Base-by-base conservation (phyloP, 2,888 invertebrate species). In the Eurytoma californica region DNA sequence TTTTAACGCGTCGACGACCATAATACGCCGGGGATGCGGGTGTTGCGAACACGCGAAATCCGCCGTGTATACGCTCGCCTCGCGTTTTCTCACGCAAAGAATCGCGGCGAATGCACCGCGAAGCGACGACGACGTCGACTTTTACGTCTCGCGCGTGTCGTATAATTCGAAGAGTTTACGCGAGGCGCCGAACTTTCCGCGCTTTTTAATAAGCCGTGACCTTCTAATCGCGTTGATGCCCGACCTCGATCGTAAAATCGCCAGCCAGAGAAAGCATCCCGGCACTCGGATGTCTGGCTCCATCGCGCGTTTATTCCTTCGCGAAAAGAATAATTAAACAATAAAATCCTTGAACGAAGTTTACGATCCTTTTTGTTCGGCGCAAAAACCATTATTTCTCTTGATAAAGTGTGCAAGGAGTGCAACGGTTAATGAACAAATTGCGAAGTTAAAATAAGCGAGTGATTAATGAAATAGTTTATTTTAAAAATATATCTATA, bases 201-300 rank as follows among this genome's bases (percentile, higher is more conserved):
- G 53, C 30, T 39, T 18, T 63, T 68, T 67, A 75, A 68, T 68
- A 68, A 75, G 60, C 55, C 47, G 66, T 60, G 68, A 75, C 75
- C 75, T 75, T 75, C 68, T 67, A 68, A 75, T 75, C 67, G 68
- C 68, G 30, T 75, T 75, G 60, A 68, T 75, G 53, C 68, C 53
- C 24, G 75, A 75, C 75, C 68, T 53, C 75, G 68, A 75, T 75
- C 75, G 68, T 75, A 68, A 74, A 74, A 28, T 28, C 49, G 39
- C 39, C 39, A 7, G 39, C 5, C 53, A 63, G 72, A 28, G 51
- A 53, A 57, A 66, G 74, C 57, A 67, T 24, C 39, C 14, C 58
- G 14, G 9, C 24, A 70, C 18, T 12, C 30, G 51, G 39, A 39
- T 24, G 55, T 67, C 18, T 39, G 39, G 4, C 39, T 57, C 39